Conservation (phyloP, 2,888 invertebrate species). For the Synanthedon formicaeformis region DNA sequence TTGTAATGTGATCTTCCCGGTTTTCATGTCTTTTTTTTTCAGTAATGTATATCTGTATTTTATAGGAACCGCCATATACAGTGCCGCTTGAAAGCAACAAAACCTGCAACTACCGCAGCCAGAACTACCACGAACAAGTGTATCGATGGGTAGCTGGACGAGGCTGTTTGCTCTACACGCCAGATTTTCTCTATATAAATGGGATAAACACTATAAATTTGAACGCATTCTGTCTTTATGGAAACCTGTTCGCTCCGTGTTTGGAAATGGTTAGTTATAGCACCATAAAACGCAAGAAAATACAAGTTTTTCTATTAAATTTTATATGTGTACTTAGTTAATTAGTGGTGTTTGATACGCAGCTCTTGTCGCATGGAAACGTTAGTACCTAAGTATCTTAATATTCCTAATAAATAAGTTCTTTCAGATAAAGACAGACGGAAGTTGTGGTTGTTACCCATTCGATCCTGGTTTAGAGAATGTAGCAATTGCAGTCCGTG, state of each 20-base stretch:
- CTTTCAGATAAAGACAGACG: constrained; percentile 40
- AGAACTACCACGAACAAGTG: constrained; percentile 47
- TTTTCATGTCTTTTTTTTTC: no score
- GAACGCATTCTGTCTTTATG: constrained; percentile 42
- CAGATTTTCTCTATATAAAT: constrained; percentile 41
- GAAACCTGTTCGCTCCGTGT: constrained; percentile 45
- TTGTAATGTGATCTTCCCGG: no score
- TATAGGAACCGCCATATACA: constrained; percentile 42
- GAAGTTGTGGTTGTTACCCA: constrained; percentile 55
- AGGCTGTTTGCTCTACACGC: constrained; percentile 53
- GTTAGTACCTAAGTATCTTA: no score
- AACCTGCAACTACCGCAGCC: constrained; percentile 50
- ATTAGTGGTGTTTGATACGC: no score
- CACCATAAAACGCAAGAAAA: background rate
- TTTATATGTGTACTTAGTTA: background rate
- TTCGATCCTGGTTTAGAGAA: constrained; percentile 52
- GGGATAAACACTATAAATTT: constrained; percentile 43
- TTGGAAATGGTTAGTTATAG: constrained; percentile 47
- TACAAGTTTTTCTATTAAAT: background rate
- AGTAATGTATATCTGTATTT: constrained; percentile 3
- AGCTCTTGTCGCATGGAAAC: no score
- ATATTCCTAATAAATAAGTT: no score
- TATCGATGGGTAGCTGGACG: constrained; percentile 58
- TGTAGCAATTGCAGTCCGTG: constrained; percentile 32
- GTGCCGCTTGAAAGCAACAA: constrained; percentile 30